A percentile compares a stretch with the other conserved stretches of the same genome.
Conservation (phyloP, 2,113 vertebrate genomes). For the Cnemophilus loriae region DNA sequence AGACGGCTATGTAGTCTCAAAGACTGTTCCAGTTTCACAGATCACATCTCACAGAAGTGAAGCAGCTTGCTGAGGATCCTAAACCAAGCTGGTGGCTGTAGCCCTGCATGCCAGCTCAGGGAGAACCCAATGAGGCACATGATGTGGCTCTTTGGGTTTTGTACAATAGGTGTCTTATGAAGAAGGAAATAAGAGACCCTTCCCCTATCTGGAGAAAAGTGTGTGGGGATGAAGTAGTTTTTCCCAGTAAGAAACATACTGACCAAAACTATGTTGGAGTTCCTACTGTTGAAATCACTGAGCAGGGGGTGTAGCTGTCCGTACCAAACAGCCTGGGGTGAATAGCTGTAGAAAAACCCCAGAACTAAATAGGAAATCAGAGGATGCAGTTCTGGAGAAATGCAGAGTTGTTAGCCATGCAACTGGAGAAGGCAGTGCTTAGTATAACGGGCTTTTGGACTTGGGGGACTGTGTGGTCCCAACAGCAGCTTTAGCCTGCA, state of each 20-base stretch:
- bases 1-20: neutral
- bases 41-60: neutral
- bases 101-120: too few species aligned
- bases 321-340: neutral
- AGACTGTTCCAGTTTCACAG: neutral
- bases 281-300: neutral
- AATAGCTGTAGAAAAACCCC: neutral
- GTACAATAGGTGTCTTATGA: accelerated
- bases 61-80: neutral
- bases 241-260: neutral
- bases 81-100: neutral
- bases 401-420: neutral
- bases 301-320: neutral
- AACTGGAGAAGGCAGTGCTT: neutral
- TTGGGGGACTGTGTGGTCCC: neutral
- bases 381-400: neutral
- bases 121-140: accelerated
- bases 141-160: accelerated
- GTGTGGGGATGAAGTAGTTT: neutral
- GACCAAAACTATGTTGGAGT: neutral
- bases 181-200: neutral
- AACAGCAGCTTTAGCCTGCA: neutral
- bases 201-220: neutral
- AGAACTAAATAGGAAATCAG: neutral
- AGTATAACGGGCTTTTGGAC: neutral